phyloP scores from a whole-genome alignment of 2,888 invertebrate genomes.

The Agrenia bidenticulata region DNA sequence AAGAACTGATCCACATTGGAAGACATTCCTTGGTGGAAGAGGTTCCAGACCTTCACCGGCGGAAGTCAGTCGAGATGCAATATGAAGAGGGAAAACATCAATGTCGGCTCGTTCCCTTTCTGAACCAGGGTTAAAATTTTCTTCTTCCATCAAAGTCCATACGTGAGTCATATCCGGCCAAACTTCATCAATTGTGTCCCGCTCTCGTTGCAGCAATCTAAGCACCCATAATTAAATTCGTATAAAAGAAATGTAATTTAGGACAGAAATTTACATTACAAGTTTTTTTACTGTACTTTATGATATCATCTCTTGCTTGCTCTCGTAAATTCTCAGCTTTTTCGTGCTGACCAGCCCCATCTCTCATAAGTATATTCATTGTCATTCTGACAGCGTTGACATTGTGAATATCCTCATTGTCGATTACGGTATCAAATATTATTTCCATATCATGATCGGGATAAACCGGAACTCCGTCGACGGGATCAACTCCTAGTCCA shows the following conservation, averaged over 20 bases:
- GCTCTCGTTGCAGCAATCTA: constrained; percentile 33
- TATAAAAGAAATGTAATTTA: too few relatives aligned
- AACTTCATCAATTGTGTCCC: constrained; percentile 34
- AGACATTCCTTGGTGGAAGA: constrained; percentile 2
- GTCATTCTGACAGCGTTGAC: constrained; percentile 72
- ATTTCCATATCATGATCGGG: constrained; percentile 83
- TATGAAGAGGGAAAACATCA: constrained; percentile 31
- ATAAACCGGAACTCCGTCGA: constrained; percentile 64
- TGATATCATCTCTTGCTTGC: constrained; percentile 20
- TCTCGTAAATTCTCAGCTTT: constrained; percentile 19
- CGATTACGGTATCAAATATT: constrained; percentile 72
- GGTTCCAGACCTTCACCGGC: background rate
- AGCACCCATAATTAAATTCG: too few relatives aligned
- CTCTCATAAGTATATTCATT: constrained; percentile 68
- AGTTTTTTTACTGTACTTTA: background rate
- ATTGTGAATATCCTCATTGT: constrained; percentile 65
- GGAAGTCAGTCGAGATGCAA: background rate
- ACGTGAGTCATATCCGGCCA: constrained; percentile 41
- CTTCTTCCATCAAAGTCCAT: constrained; percentile 30
- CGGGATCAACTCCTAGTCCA: constrained; percentile 72
- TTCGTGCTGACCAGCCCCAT: constrained; percentile 54
- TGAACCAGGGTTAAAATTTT: background rate
- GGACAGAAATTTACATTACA: too few relatives aligned
- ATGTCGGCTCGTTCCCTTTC: constrained; percentile 4
- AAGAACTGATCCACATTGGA: background rate